phyloP scores from a whole-genome alignment of 2,888 invertebrate species.

The Sarcophaga caerulescens region DNA sequence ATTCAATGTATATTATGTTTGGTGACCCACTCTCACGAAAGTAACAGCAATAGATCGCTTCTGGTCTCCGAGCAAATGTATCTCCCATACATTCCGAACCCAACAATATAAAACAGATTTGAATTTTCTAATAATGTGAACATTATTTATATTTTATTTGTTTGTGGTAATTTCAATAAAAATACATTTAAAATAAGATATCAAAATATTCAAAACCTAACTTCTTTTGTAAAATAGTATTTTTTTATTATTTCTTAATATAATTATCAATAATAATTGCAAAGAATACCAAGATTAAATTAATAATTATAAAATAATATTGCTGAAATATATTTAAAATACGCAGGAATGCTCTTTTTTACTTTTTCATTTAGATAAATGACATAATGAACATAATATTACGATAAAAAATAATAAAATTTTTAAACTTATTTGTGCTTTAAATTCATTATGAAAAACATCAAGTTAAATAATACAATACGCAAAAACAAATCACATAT shows the following conservation, averaged over 20 bases:
- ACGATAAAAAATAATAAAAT: background rate
- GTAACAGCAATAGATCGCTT: too few species aligned
- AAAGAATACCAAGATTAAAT: background rate
- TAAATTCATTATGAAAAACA: background rate
- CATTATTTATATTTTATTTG: too few species aligned
- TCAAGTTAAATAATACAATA: background rate
- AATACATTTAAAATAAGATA: constrained; percentile 22
- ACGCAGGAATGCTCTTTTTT: constrained; percentile 39
- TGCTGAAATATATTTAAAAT: constrained; percentile 33
- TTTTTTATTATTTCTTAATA: background rate
- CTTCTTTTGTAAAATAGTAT: constrained; percentile 25
- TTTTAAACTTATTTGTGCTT: constrained; percentile 32
- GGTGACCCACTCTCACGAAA: too few species aligned
- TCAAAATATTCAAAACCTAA: constrained; percentile 13
- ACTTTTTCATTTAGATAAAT: constrained; percentile 3
- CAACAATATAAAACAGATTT: too few species aligned
- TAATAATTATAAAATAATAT: constrained; percentile 43
- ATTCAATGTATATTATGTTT: too few species aligned
- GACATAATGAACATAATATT: background rate
- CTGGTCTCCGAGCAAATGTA: too few species aligned
- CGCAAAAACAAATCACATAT: constrained; percentile 21
- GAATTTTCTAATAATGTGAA: too few species aligned
- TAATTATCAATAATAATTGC: constrained; percentile 28
- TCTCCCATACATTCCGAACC: too few species aligned
- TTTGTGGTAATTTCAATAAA: background rate